Evolutionary conservation across 2,888 invertebrate species (phyloP), one percentile per base, ranked within the genome.

Genomic region (Xanthorhoe spadicearia): DNA sequence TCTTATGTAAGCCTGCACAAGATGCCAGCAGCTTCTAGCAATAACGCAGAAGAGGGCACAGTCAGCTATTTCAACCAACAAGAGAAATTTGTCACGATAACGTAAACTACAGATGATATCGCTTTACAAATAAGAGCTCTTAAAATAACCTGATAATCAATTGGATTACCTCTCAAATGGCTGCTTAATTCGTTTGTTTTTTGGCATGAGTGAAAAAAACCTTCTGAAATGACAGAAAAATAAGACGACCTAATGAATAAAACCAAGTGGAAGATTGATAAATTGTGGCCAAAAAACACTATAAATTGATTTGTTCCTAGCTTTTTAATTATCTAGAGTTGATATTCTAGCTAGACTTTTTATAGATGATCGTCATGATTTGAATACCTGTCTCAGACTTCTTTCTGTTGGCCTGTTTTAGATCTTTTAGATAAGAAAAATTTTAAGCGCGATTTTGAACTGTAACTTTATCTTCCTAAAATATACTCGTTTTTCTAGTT

Each of bases 1-100:
- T 94, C 95, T 0, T 94, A 95, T 76, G 80, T 92, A 43, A 93
- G 89, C 69, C 85, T 94, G 0, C 90, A 86, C 77, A 90, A 87
- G 72, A 82, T 87, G 82, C 85, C 90, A 1, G 59, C 80, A 0
- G 54, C 77, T n/a, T 62, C 81, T 10, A 79, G 72, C 57, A 75
- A 69, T 32, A 83, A 84, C 58, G 71, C 88, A 0, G 90, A 91
- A 19, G 88, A 88, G 73, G 91, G 90, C 0, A 81, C 88, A 0
- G 92, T 92, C 56, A 93, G 89, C 69, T 93, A 89, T 73, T 91
- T 89, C 72, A 92, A 91, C 73, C 86, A 92, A 68, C 83, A 79
- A 57, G 92, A 92, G 19, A 88, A 90, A 71, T 83, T 82, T 68
- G 90, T 92, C 13, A 88, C 87, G 76, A 92, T 92, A 72, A 79